Evolutionary conservation across 64 coral and sea anemone species (phyloP).

Genomic region (Stichodactyla helianthus): DNA sequence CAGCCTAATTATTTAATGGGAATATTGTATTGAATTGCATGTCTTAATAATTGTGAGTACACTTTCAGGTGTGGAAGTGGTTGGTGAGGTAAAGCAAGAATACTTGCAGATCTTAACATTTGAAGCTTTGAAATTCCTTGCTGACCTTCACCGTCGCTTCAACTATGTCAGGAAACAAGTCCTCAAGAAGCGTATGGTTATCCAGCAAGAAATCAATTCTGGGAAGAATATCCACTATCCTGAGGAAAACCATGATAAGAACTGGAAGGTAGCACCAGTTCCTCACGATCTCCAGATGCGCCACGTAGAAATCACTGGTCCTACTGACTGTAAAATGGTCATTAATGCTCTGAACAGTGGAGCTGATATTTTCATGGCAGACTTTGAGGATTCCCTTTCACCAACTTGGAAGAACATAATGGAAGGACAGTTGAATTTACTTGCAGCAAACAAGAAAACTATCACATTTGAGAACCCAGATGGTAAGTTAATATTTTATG

Average conservation of each 20-base stretch:
- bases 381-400: conserved; percentile 94
- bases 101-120: conserved; percentile 68
- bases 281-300: conserved; percentile 91
- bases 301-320: conserved; percentile 98
- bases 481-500: conserved; percentile 44
- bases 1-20: no score
- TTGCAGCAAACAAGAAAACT: conserved; percentile 78
- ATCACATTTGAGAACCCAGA: conserved; percentile 82
- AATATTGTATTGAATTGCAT: no score
- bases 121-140: conserved; percentile 87
- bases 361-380: conserved; percentile 95
- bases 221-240: conserved; percentile 71
- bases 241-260: conserved; percentile 63
- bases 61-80: conserved; percentile 72
- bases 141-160: conserved; percentile 91
- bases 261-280: conserved; percentile 89
- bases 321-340: conserved; percentile 95
- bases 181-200: conserved; percentile 77
- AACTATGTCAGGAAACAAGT: conserved; percentile 87
- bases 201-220: conserved; percentile 69
- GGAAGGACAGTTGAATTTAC: conserved; percentile 84
- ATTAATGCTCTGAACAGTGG: conserved; percentile 99
- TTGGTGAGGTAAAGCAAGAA: conserved; percentile 75
- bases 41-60: not conserved
- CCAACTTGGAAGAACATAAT: conserved; percentile 93